Percentiles rank a stretch among this genome's conserved stretches.
Conservation (phyloP, 2,888 invertebrate genomes). For the Epistrophe eligans region DNA sequence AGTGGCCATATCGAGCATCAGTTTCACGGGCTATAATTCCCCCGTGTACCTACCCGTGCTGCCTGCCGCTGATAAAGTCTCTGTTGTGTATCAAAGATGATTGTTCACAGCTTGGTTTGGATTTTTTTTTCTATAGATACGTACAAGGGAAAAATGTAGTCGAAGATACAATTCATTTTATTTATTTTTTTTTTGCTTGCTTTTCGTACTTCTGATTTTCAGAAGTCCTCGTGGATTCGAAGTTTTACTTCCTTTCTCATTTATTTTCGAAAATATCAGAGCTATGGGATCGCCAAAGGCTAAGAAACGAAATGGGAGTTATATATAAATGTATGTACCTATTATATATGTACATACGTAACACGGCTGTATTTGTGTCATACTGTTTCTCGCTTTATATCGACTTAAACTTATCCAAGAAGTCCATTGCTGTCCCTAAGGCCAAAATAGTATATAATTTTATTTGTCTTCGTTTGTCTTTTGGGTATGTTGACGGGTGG, state of each 20-base stretch:
- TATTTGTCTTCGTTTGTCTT: conserved; percentile 52
- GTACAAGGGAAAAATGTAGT: conserved; percentile 30
- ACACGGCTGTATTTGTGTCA: conserved; percentile 6
- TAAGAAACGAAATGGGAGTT: conserved; percentile 31
- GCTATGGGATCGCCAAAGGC: conserved; percentile 30
- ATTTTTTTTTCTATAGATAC: conserved; percentile 3
- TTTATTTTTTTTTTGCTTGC: not conserved
- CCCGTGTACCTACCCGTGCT: not conserved
- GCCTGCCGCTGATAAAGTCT: not conserved
- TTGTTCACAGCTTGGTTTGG: conserved; percentile 63
- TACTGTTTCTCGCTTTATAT: not conserved
- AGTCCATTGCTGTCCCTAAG: conserved; percentile 60
- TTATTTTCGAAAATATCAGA: conserved; percentile 64
- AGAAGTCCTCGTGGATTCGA: conserved; percentile 52
- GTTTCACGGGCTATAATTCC: conserved; percentile 39
- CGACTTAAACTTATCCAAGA: conserved; percentile 3
- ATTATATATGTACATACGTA: not conserved
- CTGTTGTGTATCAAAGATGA: conserved; percentile 54
- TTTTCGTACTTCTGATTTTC: conserved; percentile 23
- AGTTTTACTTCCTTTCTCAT: conserved; percentile 67
- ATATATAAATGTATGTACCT: conserved; percentile 5
- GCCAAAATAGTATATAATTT: conserved; percentile 55
- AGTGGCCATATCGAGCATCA: conserved; percentile 64
- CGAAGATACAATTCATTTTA: conserved; percentile 60
- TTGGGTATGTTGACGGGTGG: conserved; percentile 58